Base-by-base conservation (phyloP, 1,140 invertebrate genomes). In the Drosophila pseudoananassae region DNA sequence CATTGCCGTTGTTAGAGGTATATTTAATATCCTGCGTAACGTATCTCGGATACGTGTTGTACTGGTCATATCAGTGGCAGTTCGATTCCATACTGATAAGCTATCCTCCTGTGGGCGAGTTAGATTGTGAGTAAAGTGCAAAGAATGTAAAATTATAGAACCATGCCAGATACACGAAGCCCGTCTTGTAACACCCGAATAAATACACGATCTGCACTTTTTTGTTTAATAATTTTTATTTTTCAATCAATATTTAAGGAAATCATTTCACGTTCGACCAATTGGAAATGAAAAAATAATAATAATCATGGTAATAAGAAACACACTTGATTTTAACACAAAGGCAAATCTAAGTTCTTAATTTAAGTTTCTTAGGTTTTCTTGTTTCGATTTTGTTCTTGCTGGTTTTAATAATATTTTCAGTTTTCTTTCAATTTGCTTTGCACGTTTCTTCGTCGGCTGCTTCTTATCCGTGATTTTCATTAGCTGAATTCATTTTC, bases 81-180 rank as follows among this genome's bases (percentile, higher is more conserved):
- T 99, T 91, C 96, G 95, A 93, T 99, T 99, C 99, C 99, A 99
- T 78, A 99, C 95, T 76, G 98, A 98, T 85, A 99, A 96, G 91
- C 99, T 97, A 92, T 99, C 99, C 93, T 99, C 98, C 96, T 98
- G 93, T 17, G 38, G 55, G 17, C 25, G n/a, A 55, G 53, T 56
- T 1, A 45, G 38, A 57, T 12, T 5, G 27, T 61, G 5, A 50
- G 15, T 61, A 6, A 7, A 14, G 10, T 38, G 15, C 2, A 40
- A n/a, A 33, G 14, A 29, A 3, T 2, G 17, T 10, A 57, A 12
- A n/a, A 8, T 0, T 9, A 4, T 23, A 31, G 3, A 87, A 76
- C 82, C 81, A 61, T 61, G 38, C 17, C 12, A 50, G 15, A 4
- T 4, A 14, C 14, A 14, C 14, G 4, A n/a, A 6, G 12, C n/a